Evolutionary conservation across 2,113 vertebrate genomes (phyloP).

Genomic region (Serinus canaria): DNA sequence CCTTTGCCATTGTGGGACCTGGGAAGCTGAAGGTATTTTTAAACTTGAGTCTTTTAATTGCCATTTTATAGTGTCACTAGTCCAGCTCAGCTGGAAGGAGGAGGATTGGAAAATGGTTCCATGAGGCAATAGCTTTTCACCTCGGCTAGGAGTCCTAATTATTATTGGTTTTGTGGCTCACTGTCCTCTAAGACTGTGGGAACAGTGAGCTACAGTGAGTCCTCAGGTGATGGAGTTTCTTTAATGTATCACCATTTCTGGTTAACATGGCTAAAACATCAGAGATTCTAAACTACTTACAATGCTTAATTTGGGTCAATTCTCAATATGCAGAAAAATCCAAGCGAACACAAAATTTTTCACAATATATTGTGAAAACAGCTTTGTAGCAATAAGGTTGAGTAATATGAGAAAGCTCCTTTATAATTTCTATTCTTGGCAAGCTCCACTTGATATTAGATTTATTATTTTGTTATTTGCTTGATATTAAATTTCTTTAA

Average conservation of each 20-base stretch:
- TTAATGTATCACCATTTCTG: not conserved
- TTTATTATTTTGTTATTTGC: not conserved
- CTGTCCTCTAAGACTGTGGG: conserved; percentile 15
- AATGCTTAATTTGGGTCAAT: not conserved
- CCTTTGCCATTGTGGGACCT: conserved; percentile 75
- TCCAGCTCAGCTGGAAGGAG: conserved; percentile 72
- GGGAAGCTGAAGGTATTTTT: conserved; percentile 73
- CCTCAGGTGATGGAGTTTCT: not conserved
- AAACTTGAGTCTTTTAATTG: conserved; percentile 78
- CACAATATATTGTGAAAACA: not conserved
- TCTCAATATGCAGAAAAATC: not conserved
- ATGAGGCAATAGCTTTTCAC: conserved; percentile 76
- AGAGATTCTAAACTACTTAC: not conserved
- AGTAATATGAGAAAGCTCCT: not conserved
- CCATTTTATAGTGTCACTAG: conserved; percentile 74
- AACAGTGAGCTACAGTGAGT: not conserved
- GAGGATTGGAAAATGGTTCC: conserved; percentile 73
- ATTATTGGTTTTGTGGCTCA: conserved; percentile 52
- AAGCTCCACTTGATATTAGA: not conserved
- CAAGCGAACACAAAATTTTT: not conserved
- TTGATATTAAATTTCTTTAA: not conserved
- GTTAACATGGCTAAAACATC: not conserved
- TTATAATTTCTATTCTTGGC: not conserved
- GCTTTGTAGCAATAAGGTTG: not conserved
- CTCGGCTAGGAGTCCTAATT: conserved; percentile 70